A percentile compares a stretch with the other conserved stretches of the same genome.
phyloP scores from a whole-genome alignment of 2,113 vertebrate species.

The Anhinga rufa region DNA sequence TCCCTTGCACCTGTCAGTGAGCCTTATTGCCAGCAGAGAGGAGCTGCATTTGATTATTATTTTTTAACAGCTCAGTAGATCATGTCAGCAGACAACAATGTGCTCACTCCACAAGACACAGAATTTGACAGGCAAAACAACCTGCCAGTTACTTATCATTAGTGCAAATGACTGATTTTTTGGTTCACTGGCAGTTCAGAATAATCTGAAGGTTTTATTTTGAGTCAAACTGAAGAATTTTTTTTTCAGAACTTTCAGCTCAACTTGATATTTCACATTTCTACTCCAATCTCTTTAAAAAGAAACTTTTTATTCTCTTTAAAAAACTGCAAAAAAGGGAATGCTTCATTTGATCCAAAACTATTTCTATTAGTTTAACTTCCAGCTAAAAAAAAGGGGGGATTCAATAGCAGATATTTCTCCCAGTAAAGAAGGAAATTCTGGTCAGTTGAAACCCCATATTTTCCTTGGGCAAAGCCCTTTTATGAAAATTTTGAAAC shows the following conservation, averaged over 20 bases:
- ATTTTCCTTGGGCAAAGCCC: background rate
- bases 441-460: background rate
- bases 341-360: background rate
- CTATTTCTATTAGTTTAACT: background rate
- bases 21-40: background rate
- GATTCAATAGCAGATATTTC: background rate
- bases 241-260: conserved; percentile 25
- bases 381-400: background rate
- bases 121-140: conserved; percentile 68
- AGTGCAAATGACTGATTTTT: conserved; percentile 65
- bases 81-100: conserved; percentile 59
- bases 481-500: background rate
- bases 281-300: background rate
- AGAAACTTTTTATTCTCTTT: background rate
- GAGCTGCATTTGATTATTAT: background rate
- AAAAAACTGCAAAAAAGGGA: background rate
- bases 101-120: conserved; percentile 62
- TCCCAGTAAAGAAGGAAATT: background rate
- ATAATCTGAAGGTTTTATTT: conserved; percentile 59
- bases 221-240: conserved; percentile 39
- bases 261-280: conserved; percentile 36
- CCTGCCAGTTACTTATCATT: conserved; percentile 66
- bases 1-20: background rate
- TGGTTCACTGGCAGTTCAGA: conserved; percentile 56
- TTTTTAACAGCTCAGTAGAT: conserved; percentile 42